A percentile compares a stretch with the other conserved stretches of the same genome.
Conservation (phyloP, 2,797 vertebrate genomes). For the Triplophysa bombifrons region DNA sequence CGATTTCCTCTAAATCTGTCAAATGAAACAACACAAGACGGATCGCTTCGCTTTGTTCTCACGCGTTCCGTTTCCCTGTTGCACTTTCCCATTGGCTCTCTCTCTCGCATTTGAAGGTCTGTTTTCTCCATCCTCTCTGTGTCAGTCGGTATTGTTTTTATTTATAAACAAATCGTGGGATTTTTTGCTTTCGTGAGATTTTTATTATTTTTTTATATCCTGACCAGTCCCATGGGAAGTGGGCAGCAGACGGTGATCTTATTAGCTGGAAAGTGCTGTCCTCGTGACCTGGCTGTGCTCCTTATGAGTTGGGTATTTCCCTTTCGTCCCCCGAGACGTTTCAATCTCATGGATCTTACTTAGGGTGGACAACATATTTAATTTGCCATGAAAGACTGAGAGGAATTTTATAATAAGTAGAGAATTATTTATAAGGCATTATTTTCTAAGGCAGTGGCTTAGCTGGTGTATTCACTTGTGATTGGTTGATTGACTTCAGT, state of each 20-base stretch:
- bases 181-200: not conserved
- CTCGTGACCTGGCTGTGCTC: not conserved
- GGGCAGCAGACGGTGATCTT: not conserved
- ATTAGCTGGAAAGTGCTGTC: conserved; percentile 5
- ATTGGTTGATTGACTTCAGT: not conserved
- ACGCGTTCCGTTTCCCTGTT: conserved; percentile 58
- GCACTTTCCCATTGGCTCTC: conserved; percentile 56
- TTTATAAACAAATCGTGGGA: conserved; percentile 58
- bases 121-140: conserved; percentile 45
- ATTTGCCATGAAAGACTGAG: too few relatives aligned
- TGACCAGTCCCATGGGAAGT: conserved; percentile 14
- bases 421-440: not conserved
- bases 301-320: not conserved
- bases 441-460: not conserved
- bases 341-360: not conserved
- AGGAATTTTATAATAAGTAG: too few relatives aligned
- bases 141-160: conserved; percentile 58
- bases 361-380: not conserved
- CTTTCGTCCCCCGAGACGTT: not conserved
- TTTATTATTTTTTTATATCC: not conserved
- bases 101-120: not conserved
- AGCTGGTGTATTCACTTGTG: not conserved
- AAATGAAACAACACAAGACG: conserved; percentile 31
- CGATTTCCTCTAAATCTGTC: conserved; percentile 20
- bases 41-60: conserved; percentile 56